A percentile compares a stretch with the other conserved stretches of the same genome.
Evolutionary conservation across 2,888 invertebrate genomes (phyloP).

Genomic region (Lycocerus yunnanus): DNA sequence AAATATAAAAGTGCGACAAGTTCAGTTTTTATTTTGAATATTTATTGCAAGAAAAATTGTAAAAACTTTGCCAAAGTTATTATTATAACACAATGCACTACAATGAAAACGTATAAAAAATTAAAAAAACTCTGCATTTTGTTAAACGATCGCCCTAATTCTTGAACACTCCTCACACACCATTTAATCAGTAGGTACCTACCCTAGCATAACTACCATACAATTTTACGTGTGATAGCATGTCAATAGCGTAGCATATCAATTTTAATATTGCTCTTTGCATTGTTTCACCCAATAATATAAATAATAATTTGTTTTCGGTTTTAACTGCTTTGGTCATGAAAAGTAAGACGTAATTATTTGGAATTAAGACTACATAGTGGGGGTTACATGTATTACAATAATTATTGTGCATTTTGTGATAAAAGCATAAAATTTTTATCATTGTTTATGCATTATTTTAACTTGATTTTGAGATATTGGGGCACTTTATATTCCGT

Average conservation of each 20-base stretch:
- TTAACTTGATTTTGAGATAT: no score
- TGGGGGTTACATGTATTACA: no score
- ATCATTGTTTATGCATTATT: no score
- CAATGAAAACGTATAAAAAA: not conserved
- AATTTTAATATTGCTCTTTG: not conserved
- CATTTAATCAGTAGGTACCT: not conserved
- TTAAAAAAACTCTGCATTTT: not conserved
- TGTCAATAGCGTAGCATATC: not conserved
- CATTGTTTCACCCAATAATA: not conserved
- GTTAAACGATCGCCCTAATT: not conserved
- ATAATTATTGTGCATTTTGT: no score
- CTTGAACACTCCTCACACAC: not conserved
- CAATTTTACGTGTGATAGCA: not conserved
- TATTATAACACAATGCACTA: not conserved
- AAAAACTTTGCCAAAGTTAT: not conserved
- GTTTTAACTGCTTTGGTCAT: not conserved
- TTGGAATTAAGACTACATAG: no score
- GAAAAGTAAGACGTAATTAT: not conserved
- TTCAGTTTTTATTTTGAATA: not conserved
- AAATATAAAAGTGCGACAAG: not conserved
- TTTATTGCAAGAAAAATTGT: not conserved
- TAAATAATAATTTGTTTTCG: not conserved
- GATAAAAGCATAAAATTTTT: no score
- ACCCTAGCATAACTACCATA: not conserved
- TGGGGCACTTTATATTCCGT: no score